Percentiles rank a stretch among this genome's conserved stretches.
These are phyloP conservation scores for Tachysurus fulvidraco DNA, from an alignment of 2,113 vertebrate genomes.

Conservation along the genomic window DNA sequence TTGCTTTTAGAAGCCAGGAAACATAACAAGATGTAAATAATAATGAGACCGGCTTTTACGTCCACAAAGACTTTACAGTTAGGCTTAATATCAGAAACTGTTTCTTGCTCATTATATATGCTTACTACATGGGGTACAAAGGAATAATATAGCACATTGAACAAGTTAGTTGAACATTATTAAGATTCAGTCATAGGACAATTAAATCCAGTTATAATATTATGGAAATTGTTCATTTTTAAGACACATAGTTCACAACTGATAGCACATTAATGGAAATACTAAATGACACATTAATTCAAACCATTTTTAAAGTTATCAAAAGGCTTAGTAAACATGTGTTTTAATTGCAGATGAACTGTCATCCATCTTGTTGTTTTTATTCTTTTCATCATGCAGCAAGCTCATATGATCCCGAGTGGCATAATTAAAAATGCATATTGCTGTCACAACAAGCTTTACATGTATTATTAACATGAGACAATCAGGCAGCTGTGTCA, in stretches of 20 bases:
- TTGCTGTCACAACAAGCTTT: conserved; percentile 62
- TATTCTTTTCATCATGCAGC: conserved; percentile 49
- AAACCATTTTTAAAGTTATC: neutral
- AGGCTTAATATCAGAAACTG: neutral
- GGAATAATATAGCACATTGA: neutral
- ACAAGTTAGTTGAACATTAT: neutral
- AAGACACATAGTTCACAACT: neutral
- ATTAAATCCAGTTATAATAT: neutral
- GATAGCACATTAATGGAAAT: neutral
- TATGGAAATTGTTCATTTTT: neutral
- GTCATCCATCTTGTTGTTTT: conserved; percentile 2
- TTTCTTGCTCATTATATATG: neutral
- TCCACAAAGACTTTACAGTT: neutral
- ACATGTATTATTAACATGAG: conserved; percentile 14
- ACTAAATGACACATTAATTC: neutral
- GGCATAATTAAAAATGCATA: conserved; percentile 66
- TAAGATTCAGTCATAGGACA: neutral
- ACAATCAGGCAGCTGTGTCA: conserved; percentile 52
- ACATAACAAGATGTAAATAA: neutral
- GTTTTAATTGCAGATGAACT: neutral
- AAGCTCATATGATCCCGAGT: conserved; percentile 49
- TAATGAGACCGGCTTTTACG: neutral
- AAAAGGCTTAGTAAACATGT: neutral
- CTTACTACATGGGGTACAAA: neutral
- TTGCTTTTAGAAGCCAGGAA: neutral